Conservation (phyloP, 1,140 invertebrate genomes). For the Panonychus citri region DNA sequence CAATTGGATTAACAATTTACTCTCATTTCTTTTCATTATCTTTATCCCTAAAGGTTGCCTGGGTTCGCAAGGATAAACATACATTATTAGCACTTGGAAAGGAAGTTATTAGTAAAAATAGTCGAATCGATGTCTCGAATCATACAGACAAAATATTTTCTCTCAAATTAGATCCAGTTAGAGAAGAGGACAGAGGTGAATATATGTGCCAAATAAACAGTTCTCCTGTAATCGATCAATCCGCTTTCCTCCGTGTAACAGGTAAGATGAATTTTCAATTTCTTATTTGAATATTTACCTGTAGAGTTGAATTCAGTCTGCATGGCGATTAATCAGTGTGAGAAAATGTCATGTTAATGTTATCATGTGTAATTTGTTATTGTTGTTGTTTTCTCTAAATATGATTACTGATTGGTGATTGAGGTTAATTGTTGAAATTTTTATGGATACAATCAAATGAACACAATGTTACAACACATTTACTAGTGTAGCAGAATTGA, state of each 20-base stretch:
- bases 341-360: too few species aligned
- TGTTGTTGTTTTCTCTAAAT: too few species aligned
- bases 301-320: too few species aligned
- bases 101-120: conserved; percentile 64
- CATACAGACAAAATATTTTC: conserved; percentile 5
- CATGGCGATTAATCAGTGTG: too few species aligned
- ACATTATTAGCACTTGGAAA: conserved; percentile 69
- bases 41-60: conserved; percentile 41
- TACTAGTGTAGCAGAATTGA: too few species aligned
- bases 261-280: neutral
- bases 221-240: conserved; percentile 27
- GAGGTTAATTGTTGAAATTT: too few species aligned
- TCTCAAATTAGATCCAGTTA: conserved; percentile 1
- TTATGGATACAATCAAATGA: too few species aligned
- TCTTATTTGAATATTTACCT: too few species aligned
- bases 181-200: conserved; percentile 33
- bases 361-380: too few species aligned
- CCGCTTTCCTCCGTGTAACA: neutral
- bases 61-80: conserved; percentile 66
- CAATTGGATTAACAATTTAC: too few species aligned
- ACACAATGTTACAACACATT: too few species aligned
- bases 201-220: conserved; percentile 63
- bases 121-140: conserved; percentile 20
- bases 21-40: neutral
- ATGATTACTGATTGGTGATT: too few species aligned